Evolutionary conservation across 2,888 invertebrate species (phyloP).

Genomic region (Lepeophtheirus nordmannii): DNA sequence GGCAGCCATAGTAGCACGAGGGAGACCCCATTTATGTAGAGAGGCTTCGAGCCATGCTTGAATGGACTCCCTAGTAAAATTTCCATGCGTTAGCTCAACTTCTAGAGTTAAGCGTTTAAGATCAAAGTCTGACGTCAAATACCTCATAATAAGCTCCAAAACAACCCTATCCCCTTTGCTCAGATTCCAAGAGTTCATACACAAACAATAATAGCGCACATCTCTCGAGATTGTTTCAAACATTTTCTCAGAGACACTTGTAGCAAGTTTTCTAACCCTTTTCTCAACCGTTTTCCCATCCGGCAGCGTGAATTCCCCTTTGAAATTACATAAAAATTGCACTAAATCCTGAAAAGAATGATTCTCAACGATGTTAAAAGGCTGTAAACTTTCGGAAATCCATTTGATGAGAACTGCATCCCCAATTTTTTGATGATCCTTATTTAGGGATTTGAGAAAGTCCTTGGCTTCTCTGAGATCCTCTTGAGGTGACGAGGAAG

Average conservation of each 20-base stretch:
- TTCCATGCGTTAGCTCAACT: neutral
- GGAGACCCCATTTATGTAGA: constrained; percentile 4
- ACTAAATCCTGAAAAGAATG: neutral
- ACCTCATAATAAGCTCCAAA: neutral
- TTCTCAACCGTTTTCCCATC: neutral
- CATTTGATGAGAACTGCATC: neutral
- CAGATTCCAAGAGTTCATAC: neutral
- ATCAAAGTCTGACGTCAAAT: neutral
- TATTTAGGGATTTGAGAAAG: neutral
- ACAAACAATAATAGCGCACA: neutral
- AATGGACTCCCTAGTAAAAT: neutral
- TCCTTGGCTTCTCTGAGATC: neutral
- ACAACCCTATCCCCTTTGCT: neutral
- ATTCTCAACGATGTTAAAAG: neutral
- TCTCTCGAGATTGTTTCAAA: neutral
- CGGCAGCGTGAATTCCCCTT: neutral
- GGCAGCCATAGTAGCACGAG: neutral
- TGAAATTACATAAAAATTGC: neutral
- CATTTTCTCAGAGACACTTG: neutral
- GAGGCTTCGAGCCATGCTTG: neutral
- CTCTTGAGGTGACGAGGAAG: neutral
- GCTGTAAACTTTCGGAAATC: neutral
- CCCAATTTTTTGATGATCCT: neutral
- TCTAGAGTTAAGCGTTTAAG: neutral
- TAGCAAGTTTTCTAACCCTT: neutral